Evolutionary conservation across 2,888 invertebrate genomes (phyloP), one percentile per base, ranked within the genome.

Genomic region (Prosapia bicincta): DNA sequence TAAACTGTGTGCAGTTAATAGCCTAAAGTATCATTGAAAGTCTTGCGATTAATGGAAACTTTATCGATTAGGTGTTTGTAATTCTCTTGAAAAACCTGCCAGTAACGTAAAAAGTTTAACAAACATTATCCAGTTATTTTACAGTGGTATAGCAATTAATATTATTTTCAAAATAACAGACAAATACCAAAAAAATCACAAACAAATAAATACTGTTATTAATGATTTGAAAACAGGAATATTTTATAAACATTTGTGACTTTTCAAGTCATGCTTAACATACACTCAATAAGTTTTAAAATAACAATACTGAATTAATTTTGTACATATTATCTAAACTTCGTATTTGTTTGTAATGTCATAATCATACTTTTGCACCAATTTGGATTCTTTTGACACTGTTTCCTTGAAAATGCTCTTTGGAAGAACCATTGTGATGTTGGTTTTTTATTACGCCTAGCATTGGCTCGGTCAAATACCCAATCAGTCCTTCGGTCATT

Each of bases 341-440:
- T 54, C n/a, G 13, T 10, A 20, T 54, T 54, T 20, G 54, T 1
- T 10, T 54, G n/a, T 3, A 54, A 5, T 5, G 54, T 54, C 54
- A 54, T 54, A 20, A 54, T 20, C 20, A 13, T 54, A 20, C 13
- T 54, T 54, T 30, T n/a, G 24, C 74, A 74, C 74, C 74, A 74
- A 0, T 54, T n/a, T n/a, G 74, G 74, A 20, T 26, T 65, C 15
- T 69, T 2, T 0, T 30, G 54, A 20, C 69, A 74, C 3, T 65
- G 69, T 15, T 74, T 65, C 3, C 74, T 26, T 20, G 74, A 54
- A 65, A 65, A 69, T 13, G 74, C 74, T 69, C 74, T 24, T 24
- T 69, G 69, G 69, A 74, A 74, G 28, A 68, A 74, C 74, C 74
- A 74, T 24, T 74, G 69, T 10, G 54, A 38, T 23, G 20, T 67